phyloP scores from a whole-genome alignment of 2,888 invertebrate genomes.

The Sialis lutaria region DNA sequence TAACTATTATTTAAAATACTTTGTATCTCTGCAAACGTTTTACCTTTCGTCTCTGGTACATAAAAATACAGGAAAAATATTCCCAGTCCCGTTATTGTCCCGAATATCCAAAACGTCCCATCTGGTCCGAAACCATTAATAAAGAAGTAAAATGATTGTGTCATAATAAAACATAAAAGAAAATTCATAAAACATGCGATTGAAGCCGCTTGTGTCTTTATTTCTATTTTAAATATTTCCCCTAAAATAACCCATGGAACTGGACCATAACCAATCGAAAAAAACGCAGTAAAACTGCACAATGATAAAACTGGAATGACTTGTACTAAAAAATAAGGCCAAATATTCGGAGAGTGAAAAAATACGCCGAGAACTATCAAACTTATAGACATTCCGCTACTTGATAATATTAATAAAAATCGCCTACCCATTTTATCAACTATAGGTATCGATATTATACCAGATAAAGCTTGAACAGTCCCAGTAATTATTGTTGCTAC shows the following conservation, averaged over 20 bases:
- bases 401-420: constrained; percentile 49
- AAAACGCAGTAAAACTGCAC: constrained; percentile 55
- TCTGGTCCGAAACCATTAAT: constrained; percentile 33
- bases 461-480: constrained; percentile 49
- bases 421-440: constrained; percentile 65
- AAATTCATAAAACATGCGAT: constrained; percentile 62
- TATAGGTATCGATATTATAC: constrained; percentile 49
- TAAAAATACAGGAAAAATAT: constrained; percentile 45
- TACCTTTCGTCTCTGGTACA: constrained; percentile 27
- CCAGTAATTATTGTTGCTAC: constrained; percentile 41
- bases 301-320: constrained; percentile 46
- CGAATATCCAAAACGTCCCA: constrained; percentile 54
- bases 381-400: constrained; percentile 45
- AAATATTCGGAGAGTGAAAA: constrained; percentile 26
- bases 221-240: constrained; percentile 59
- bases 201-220: constrained; percentile 54
- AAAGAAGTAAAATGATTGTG: constrained; percentile 44
- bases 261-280: constrained; percentile 65
- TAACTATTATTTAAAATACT: constrained; percentile 4
- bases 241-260: constrained; percentile 66
- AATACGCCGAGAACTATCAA: constrained; percentile 46
- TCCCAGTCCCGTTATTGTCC: constrained; percentile 40
- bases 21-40: constrained; percentile 12
- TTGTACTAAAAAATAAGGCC: constrained; percentile 21
- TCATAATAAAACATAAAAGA: constrained; percentile 56